Conservation (phyloP, 2,888 invertebrate species). For the Athetis lepigone region DNA sequence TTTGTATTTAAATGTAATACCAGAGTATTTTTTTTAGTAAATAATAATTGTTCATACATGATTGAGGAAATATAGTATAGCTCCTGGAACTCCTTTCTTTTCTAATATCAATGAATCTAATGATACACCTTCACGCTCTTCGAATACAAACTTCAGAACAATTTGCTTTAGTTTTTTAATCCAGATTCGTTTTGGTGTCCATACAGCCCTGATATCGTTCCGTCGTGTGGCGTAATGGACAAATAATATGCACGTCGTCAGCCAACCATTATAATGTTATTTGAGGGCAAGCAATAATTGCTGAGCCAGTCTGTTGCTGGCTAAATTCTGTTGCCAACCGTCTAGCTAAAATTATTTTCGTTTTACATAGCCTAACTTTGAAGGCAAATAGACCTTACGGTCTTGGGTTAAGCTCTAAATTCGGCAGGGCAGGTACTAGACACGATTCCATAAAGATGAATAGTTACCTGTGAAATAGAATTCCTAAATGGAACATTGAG, state of each 20-base stretch:
- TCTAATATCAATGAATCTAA: conserved; percentile 7
- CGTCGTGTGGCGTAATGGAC: conserved; percentile 79
- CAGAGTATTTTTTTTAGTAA: conserved; percentile 12
- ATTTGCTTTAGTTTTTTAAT: conserved; percentile 32
- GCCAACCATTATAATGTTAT: conserved; percentile 85
- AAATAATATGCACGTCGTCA: conserved; percentile 83
- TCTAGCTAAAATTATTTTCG: conserved; percentile 63
- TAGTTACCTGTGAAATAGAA: conserved; percentile 33
- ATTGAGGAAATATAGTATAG: conserved; percentile 5
- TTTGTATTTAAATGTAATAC: conserved; percentile 28
- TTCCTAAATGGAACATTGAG: conserved; percentile 50
- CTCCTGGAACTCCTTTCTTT: conserved; percentile 1
- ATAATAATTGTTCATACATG: conserved; percentile 4
- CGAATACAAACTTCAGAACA: conserved; percentile 19
- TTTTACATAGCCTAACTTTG: conserved; percentile 42
- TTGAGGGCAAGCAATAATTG: conserved; percentile 83
- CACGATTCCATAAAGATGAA: conserved; percentile 42
- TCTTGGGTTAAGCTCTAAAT: conserved; percentile 21
- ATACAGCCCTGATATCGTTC: conserved; percentile 64
- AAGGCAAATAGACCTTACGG: conserved; percentile 33
- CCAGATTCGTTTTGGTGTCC: conserved; percentile 41
- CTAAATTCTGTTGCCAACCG: conserved; percentile 63
- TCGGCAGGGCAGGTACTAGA: conserved; percentile 28
- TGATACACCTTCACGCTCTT: conserved; percentile 35
- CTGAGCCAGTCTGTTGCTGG: conserved; percentile 70